Percentiles rank a stretch among this genome's conserved stretches.
Conservation (phyloP, 2,888 invertebrate species). For the Trissolcus japonicus region DNA sequence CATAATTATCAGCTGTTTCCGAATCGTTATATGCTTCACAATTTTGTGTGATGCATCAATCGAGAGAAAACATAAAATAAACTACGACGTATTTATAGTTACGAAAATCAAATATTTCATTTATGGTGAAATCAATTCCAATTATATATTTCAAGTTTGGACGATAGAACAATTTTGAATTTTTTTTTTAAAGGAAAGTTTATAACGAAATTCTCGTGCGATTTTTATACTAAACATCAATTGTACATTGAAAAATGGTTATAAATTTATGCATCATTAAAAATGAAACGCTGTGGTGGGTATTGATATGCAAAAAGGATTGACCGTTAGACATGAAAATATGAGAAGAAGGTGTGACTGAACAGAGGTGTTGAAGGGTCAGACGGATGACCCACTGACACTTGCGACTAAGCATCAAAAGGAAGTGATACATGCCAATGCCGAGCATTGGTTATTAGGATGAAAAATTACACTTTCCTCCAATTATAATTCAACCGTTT, state of each 20-base stretch:
- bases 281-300: constrained; percentile 23
- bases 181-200: too few species aligned
- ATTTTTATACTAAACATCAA: not conserved
- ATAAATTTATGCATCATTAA: constrained; percentile 33
- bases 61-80: constrained; percentile 23
- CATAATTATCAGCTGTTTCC: constrained; percentile 67
- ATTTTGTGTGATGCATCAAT: constrained; percentile 42
- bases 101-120: too few species aligned
- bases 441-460: constrained; percentile 71
- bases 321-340: constrained; percentile 53
- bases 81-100: not conserved
- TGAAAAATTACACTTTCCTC: constrained; percentile 71
- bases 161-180: too few species aligned
- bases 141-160: too few species aligned
- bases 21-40: constrained; percentile 55
- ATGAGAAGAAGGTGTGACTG: constrained; percentile 53
- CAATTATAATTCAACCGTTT: constrained; percentile 57
- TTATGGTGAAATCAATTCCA: too few species aligned
- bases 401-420: constrained; percentile 32
- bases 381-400: constrained; percentile 49
- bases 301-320: constrained; percentile 56
- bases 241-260: constrained; percentile 4
- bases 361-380: constrained; percentile 37
- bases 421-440: constrained; percentile 57
- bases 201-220: not conserved